phyloP scores from a whole-genome alignment of 2,113 vertebrate genomes.

The Orientallactaga bullata region DNA sequence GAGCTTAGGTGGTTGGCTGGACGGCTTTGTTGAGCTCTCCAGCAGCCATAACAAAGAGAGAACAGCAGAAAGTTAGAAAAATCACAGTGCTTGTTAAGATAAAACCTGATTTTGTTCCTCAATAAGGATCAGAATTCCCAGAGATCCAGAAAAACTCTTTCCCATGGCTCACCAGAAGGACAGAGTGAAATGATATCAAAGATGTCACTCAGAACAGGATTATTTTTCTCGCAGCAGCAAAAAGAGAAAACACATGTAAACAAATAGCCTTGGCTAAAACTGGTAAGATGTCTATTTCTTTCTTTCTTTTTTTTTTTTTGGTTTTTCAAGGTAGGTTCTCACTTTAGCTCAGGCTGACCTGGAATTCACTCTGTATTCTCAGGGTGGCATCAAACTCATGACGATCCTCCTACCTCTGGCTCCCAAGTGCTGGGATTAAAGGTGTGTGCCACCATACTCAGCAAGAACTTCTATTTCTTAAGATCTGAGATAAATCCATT shows the following conservation, averaged over 20 bases:
- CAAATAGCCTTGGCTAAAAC: not conserved
- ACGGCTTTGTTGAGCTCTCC: slow-evolving; percentile 45
- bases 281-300: not conserved
- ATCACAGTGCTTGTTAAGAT: slow-evolving; percentile 68
- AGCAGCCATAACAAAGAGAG: slow-evolving; percentile 38
- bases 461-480: not conserved
- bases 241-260: not conserved
- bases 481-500: slow-evolving; percentile 7
- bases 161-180: slow-evolving; percentile 5
- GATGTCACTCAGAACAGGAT: not conserved
- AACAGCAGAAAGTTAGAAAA: slow-evolving; percentile 61
- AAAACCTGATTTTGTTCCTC: not conserved
- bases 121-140: slow-evolving; percentile 50
- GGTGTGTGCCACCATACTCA: no score
- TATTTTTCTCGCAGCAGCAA: not conserved
- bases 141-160: not conserved
- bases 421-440: no score
- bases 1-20: slow-evolving; percentile 36
- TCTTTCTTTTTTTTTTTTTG: no score
- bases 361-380: no score
- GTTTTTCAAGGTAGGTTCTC: no score
- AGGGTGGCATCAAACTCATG: no score
- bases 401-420: no score
- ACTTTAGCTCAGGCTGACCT: no score
- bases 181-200: not conserved